Base-by-base conservation (phyloP, 2,113 vertebrate genomes). In the Brachyhypopomus occidentalis region DNA sequence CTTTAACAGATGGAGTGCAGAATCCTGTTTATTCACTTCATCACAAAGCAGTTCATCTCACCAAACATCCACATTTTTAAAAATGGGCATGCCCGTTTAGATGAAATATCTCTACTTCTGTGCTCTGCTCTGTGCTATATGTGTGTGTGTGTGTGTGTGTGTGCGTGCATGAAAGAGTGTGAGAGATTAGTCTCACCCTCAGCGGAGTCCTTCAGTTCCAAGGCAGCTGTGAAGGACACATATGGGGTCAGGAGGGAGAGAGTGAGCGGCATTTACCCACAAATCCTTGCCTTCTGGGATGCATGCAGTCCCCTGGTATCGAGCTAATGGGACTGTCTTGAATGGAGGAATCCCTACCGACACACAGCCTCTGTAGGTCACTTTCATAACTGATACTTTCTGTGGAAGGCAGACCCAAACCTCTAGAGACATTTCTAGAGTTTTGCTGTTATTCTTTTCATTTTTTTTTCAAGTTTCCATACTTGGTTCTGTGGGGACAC, bases 231-330 rank as follows among this genome's bases (percentile, higher is more conserved):
- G 77, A 79, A 79, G 77, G 82, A 70, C 71, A 75, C 1, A 2
- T 36, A 64, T 52, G 5, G 38, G 58, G 76, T 59, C 27, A 59
- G 76, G 60, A 64, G 70, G 30, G 58, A 41, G 76, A 6, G 41
- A 27, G 48, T 36, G 56, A 72, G 30, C 80, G 19, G 55, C 58
- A 27, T 79, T 84, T 79, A 78, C 76, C 69, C 70, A 83, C 62
- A 83, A 79, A 75, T 75, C 82, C 48, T 25, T 52, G 70, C 34
- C 82, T 25, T 78, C 45, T 60, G 82, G 82, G 82, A 84, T 16
- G 59, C 23, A 38, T 67, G 58, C 27, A 0, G 41, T 79, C 82
- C 72, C 82, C 45, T 75, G 82, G 25, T 79, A 72, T 36, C 55
- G 38, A 55, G 38, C 82, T 58, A 78, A 78, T 78, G 75, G 69